Percentiles rank a stretch among this genome's conserved stretches.
These are phyloP conservation scores for Congeria kusceri DNA, from an alignment of 2,888 invertebrate species.

Conservation along the genomic window DNA sequence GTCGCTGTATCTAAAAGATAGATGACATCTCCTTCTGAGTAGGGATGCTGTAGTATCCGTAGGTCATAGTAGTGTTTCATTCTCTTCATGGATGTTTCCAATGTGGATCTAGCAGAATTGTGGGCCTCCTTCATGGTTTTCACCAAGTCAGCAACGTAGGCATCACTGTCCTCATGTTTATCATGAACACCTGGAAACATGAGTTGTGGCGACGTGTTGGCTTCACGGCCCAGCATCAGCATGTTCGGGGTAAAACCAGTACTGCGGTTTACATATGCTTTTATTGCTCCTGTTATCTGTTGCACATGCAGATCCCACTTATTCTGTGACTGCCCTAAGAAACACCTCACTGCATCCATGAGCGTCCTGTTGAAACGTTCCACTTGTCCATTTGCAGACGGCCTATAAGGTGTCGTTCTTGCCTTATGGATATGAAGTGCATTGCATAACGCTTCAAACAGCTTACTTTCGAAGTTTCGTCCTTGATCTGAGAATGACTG, in stretches of 20 bases:
- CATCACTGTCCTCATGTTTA: background rate
- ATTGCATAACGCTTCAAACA: slow-evolving; percentile 5
- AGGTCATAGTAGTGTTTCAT: slow-evolving; percentile 48
- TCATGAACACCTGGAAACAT: slow-evolving; percentile 22
- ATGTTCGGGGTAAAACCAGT: no score
- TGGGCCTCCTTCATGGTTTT: slow-evolving; percentile 15
- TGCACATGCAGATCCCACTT: no score
- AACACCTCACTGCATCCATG: no score
- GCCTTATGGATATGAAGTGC: slow-evolving; percentile 3
- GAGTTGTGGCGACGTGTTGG: slow-evolving; percentile 33
- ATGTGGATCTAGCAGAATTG: background rate
- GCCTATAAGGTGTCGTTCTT: slow-evolving; percentile 6
- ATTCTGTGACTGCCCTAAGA: no score
- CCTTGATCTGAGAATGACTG: slow-evolving; percentile 1
- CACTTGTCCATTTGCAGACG: slow-evolving; percentile 5
- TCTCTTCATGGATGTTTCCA: slow-evolving; percentile 5
- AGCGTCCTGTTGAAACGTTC: no score
- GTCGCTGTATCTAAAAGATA: slow-evolving; percentile 23
- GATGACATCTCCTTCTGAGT: slow-evolving; percentile 38
- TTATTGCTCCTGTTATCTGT: slow-evolving; percentile 11
- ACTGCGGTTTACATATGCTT: no score
- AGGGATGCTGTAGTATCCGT: slow-evolving; percentile 15
- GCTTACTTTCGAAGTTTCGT: slow-evolving; percentile 2
- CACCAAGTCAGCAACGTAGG: background rate
- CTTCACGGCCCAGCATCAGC: no score